A percentile compares a stretch with the other conserved stretches of the same genome.
phyloP scores from a whole-genome alignment of 2,797 vertebrate species.

The Ceryle rudis region DNA sequence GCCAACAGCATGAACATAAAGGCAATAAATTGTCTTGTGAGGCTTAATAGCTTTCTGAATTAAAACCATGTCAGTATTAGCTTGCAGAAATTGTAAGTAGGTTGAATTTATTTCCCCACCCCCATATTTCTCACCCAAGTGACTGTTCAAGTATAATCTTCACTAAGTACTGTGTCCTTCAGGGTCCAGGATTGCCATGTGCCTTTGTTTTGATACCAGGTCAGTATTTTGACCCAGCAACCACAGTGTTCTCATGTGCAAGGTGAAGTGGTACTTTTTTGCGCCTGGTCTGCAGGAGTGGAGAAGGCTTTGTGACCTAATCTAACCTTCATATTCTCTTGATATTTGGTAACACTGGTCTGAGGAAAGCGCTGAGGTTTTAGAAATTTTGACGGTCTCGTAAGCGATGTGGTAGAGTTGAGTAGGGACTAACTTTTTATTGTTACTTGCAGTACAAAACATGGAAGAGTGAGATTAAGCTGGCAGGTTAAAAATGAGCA shows the following conservation, averaged over 20 bases:
- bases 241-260: background rate
- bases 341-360: background rate
- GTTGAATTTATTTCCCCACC: background rate
- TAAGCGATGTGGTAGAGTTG: background rate
- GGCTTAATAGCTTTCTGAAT: background rate
- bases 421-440: background rate
- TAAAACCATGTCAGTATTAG: background rate
- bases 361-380: background rate
- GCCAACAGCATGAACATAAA: background rate
- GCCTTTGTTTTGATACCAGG: background rate
- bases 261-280: background rate
- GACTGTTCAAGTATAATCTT: background rate
- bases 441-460: background rate
- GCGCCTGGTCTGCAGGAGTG: background rate
- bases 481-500: background rate
- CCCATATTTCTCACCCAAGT: background rate
- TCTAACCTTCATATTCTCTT: background rate
- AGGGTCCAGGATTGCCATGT: background rate
- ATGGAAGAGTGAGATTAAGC: background rate
- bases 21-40: background rate
- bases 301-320: background rate
- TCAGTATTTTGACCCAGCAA: conserved; percentile 2
- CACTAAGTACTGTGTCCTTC: background rate
- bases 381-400: background rate
- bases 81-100: background rate